Conservation (phyloP, 2,113 vertebrate species). For the Paramormyrops kingsleyae region DNA sequence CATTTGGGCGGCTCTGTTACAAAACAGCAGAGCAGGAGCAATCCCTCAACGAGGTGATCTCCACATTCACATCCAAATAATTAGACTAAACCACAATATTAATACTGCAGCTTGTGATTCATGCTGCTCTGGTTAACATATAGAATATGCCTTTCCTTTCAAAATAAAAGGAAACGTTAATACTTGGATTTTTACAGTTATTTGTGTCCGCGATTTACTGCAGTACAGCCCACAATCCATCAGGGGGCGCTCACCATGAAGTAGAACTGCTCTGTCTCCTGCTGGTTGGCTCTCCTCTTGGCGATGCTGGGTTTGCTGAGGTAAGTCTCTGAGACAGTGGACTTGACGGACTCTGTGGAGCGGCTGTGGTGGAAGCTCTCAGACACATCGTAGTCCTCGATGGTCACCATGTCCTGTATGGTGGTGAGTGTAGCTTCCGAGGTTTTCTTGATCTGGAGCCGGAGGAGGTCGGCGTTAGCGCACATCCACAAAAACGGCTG, state of each 20-base stretch:
- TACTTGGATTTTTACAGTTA: background rate
- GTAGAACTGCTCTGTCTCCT: conserved; percentile 98
- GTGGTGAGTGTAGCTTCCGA: conserved; percentile 95
- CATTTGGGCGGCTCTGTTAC: background rate
- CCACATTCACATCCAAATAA: background rate
- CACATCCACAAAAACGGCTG: background rate
- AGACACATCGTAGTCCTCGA: conserved; percentile 95
- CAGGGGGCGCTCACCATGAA: conserved; percentile 74
- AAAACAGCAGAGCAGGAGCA: background rate
- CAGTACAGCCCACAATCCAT: background rate
- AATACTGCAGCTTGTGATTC: background rate
- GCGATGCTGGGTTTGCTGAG: conserved; percentile 96
- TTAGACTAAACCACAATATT: background rate
- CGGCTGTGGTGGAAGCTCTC: conserved; percentile 98
- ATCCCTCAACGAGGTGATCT: background rate
- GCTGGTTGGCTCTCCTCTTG: conserved; percentile 93
- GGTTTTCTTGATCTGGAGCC: conserved; percentile 87
- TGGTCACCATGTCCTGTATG: conserved; percentile 96
- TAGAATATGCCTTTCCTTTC: background rate
- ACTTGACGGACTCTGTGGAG: conserved; percentile 93
- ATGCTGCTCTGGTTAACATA: background rate
- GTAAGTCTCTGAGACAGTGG: conserved; percentile 92
- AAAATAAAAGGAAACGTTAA: background rate
- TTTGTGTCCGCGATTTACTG: background rate
- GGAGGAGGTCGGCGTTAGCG: background rate